A percentile compares a stretch with the other conserved stretches of the same genome.
Evolutionary conservation across 2,113 vertebrate genomes (phyloP).

Genomic region (Urocolius indicus): DNA sequence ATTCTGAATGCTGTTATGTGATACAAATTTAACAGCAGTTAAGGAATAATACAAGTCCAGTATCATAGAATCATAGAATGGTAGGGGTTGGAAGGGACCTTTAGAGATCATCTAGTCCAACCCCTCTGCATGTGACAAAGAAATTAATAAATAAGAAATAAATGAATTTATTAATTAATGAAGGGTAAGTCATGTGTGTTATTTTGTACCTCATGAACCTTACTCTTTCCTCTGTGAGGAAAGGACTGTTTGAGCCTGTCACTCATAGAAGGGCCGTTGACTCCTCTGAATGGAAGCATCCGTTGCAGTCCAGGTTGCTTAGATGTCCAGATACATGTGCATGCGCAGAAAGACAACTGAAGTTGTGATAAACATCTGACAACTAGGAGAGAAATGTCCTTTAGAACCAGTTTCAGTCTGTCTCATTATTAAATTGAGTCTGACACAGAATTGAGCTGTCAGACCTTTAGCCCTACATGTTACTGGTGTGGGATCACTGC

Average conservation of each 20-base stretch:
- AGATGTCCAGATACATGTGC: not conserved
- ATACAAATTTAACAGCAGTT: not conserved
- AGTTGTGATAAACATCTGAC: not conserved
- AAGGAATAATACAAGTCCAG: not conserved
- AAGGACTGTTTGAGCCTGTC: not conserved
- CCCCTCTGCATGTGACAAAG: not conserved
- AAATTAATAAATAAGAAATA: not conserved
- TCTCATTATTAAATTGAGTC: not conserved
- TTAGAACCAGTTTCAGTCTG: not conserved
- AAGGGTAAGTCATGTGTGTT: not conserved
- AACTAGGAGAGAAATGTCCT: not conserved
- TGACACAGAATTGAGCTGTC: not conserved
- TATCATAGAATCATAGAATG: too few species aligned
- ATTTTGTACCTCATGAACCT: not conserved
- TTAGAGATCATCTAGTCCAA: too few species aligned
- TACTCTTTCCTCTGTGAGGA: not conserved
- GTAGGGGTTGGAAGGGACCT: too few species aligned
- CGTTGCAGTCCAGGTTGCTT: rapidly evolving
- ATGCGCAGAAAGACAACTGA: not conserved
- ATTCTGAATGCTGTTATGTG: not conserved
- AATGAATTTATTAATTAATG: not conserved
- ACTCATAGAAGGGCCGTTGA: not conserved
- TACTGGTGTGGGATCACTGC: not conserved
- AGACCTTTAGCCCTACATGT: not conserved
- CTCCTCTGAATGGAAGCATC: not conserved